A percentile compares a stretch with the other conserved stretches of the same genome.
Evolutionary conservation across 2,113 vertebrate genomes (phyloP).

Genomic region (Leucosticte australis): DNA sequence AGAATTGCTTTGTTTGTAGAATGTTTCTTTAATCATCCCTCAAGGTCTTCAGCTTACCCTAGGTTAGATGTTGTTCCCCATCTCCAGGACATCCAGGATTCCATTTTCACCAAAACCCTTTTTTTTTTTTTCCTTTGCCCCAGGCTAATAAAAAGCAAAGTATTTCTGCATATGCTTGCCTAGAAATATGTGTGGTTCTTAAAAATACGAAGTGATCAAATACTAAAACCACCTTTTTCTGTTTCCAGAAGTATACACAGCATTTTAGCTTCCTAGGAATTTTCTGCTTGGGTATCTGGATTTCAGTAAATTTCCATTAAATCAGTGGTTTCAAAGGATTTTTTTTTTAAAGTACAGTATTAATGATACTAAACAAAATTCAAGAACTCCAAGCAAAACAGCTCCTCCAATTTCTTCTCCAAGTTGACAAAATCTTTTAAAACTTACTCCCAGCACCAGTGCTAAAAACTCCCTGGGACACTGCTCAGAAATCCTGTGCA

Average conservation of each 20-base stretch:
- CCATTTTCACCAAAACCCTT: not conserved
- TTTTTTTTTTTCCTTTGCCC: slow-evolving; percentile 10
- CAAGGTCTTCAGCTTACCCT: slow-evolving; percentile 33
- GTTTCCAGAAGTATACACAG: slow-evolving; percentile 38
- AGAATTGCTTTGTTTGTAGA: slow-evolving; percentile 58
- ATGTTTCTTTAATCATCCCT: slow-evolving; percentile 37
- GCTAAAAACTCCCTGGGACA: not conserved
- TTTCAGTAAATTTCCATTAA: slow-evolving; percentile 48
- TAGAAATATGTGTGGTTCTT: not conserved
- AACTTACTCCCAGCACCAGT: not conserved
- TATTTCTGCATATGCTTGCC: slow-evolving; percentile 4
- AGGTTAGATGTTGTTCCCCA: not conserved
- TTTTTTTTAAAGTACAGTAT: not conserved
- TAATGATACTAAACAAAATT: slow-evolving; percentile 22
- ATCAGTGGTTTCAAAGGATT: slow-evolving; percentile 45
- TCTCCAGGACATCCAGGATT: slow-evolving; percentile 43
- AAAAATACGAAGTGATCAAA: slow-evolving; percentile 1
- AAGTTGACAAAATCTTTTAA: not conserved
- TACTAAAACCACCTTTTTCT: slow-evolving; percentile 42
- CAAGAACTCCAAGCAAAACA: not conserved
- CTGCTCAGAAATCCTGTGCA: not conserved
- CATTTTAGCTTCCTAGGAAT: slow-evolving; percentile 53
- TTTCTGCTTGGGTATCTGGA: slow-evolving; percentile 47
- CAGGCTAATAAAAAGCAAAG: slow-evolving; percentile 41
- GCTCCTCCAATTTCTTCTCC: not conserved